Evolutionary conservation across 2,888 invertebrate species (phyloP), one percentile per base, ranked within the genome.

Genomic region (Pharmacophagus antenor): DNA sequence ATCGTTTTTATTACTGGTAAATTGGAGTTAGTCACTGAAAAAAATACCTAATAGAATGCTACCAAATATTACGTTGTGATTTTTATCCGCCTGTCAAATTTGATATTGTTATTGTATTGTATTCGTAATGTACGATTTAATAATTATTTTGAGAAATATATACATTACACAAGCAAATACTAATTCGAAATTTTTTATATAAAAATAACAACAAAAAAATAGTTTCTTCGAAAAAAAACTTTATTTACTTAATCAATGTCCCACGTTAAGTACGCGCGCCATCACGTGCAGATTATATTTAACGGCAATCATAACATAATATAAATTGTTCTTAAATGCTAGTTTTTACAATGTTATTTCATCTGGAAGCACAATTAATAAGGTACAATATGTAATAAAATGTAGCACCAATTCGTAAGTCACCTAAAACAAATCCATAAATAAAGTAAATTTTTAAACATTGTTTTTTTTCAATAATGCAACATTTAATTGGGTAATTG

Each of bases 331-430:
- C 56, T 57, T 62, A 61, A 44, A 58, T 48, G 15, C 56, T 56
- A 63, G 6, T 23, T 52, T 47, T 51, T 52, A 56, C 22, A 31
- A 17, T 10, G 8, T 60, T 58, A 65, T 68, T 75, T 72, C 76
- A 76, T 75, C 74, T 66, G 70, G 63, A 66, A 66, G 67, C 67
- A 66, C 65, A 65, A 65, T 62, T 57, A 58, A 65, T 66, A 64
- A 68, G 67, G 64, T 74, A 72, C 70, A 67, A 64, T 65, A 64
- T 66, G 67, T 73, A 73, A 72, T 68, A 74, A 71, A 72, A 69
- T 67, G 68, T 84, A 85, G 85, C 86, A 86, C 85, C 85, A 78
- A 67, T 76, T 81, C 75, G 76, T 77, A 80, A 80, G 73, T 76
- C 59, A 56, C 62, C 61, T 56, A 42, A 53, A 23, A 12, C 3